Percentiles rank a stretch among this genome's conserved stretches.
Conservation (phyloP, 2,797 vertebrate species). For the Periparus ater region DNA sequence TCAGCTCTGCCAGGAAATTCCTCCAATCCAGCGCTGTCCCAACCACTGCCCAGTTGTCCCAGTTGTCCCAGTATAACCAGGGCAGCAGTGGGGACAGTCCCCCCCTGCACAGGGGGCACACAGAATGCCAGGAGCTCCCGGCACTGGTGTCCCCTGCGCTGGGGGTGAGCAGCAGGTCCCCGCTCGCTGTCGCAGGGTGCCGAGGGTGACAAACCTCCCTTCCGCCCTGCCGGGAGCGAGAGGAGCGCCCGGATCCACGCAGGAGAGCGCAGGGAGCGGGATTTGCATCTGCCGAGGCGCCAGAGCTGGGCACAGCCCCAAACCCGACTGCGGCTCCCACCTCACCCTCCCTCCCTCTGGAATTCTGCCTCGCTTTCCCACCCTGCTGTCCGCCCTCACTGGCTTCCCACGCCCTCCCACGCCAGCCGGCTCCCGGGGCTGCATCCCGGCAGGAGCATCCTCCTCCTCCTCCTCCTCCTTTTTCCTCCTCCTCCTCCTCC, state of each 20-base stretch:
- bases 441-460: neutral
- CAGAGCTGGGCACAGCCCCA: neutral
- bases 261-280: neutral
- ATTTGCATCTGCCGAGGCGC: neutral
- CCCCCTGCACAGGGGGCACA: neutral
- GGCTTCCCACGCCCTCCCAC: neutral
- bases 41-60: neutral
- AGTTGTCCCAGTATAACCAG: neutral
- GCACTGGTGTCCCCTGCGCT: accelerated
- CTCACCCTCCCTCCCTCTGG: neutral
- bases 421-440: neutral
- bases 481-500: neutral
- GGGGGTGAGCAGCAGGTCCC: neutral
- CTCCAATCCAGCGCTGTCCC: accelerated
- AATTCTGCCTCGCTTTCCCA: neutral
- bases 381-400: neutral
- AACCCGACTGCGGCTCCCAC: neutral
- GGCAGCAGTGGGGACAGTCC: neutral
- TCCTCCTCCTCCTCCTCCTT: neutral
- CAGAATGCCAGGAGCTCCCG: neutral
- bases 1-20: accelerated
- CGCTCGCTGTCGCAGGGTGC: neutral
- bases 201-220: neutral
- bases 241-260: neutral
- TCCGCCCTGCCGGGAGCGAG: neutral